These are phyloP conservation scores for Uria lomvia DNA, from an alignment of 2,113 vertebrate genomes.

Conservation along the genomic window DNA sequence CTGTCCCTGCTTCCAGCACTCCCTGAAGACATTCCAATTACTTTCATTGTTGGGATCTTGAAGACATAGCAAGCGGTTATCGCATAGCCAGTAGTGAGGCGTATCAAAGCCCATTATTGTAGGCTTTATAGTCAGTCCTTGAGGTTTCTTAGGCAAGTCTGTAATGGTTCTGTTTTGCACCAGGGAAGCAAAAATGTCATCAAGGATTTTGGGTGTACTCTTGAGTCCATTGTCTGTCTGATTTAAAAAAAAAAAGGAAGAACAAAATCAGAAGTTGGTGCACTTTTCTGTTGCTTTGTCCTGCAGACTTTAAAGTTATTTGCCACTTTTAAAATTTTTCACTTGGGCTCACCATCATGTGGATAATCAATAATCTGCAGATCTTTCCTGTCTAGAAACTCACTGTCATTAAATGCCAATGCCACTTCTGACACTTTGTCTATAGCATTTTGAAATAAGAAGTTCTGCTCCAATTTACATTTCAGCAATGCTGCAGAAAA, in stretches of 20 bases:
- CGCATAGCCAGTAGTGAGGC: conserved; percentile 81
- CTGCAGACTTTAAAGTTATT: background rate
- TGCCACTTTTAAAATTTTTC: background rate
- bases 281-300: background rate
- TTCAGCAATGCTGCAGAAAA: background rate
- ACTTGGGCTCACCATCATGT: background rate
- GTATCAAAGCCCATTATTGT: conserved; percentile 79
- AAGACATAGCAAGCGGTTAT: conserved; percentile 77
- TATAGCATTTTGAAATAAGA: background rate
- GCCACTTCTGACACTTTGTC: background rate
- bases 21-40: conserved; percentile 82
- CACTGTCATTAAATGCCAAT: background rate
- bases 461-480: background rate
- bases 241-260: background rate
- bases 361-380: background rate
- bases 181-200: conserved; percentile 83
- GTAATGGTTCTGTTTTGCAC: conserved; percentile 75
- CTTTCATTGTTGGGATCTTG: conserved; percentile 82
- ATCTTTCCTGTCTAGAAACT: background rate
- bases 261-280: background rate
- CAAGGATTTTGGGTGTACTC: conserved; percentile 80
- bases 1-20: conserved; percentile 85
- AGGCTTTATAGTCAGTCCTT: conserved; percentile 74
- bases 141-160: conserved; percentile 70
- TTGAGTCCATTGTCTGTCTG: conserved; percentile 78